Evolutionary conservation across 2,888 invertebrate genomes (phyloP).

Genomic region (Mechanitis messenoides): DNA sequence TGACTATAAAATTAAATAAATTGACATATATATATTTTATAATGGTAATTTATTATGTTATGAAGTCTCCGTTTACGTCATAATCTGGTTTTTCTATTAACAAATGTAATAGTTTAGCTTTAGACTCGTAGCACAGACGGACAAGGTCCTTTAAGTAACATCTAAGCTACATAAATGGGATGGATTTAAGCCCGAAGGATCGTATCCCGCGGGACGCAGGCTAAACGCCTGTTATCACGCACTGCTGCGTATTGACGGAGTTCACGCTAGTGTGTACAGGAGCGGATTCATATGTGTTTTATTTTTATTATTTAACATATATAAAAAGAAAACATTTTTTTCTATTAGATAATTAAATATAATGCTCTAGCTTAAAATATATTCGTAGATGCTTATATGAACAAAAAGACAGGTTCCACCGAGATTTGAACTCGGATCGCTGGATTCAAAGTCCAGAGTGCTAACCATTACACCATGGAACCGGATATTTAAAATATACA

Average conservation of each 20-base stretch:
- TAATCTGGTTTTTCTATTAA: too few species aligned
- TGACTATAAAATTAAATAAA: too few species aligned
- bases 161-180: conserved; percentile 4
- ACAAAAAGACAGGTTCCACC: conserved; percentile 77
- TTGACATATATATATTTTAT: too few species aligned
- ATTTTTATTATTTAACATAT: neutral
- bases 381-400: neutral
- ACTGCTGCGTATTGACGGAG: conserved; percentile 38
- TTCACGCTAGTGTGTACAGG: conserved; percentile 37
- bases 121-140: too few species aligned
- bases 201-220: conserved; percentile 52
- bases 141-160: neutral
- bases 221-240: conserved; percentile 78
- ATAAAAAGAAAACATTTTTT: neutral
- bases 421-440: conserved; percentile 90
- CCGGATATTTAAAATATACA: conserved; percentile 36
- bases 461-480: conserved; percentile 81
- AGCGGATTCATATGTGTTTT: conserved; percentile 29
- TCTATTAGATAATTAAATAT: neutral
- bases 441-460: conserved; percentile 82
- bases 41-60: too few species aligned
- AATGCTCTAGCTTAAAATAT: too few species aligned
- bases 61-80: too few species aligned
- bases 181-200: conserved; percentile 42
- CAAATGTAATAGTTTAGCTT: too few species aligned